Evolutionary conservation across 2,113 vertebrate species (phyloP).

Genomic region (Hystrix cristata): DNA sequence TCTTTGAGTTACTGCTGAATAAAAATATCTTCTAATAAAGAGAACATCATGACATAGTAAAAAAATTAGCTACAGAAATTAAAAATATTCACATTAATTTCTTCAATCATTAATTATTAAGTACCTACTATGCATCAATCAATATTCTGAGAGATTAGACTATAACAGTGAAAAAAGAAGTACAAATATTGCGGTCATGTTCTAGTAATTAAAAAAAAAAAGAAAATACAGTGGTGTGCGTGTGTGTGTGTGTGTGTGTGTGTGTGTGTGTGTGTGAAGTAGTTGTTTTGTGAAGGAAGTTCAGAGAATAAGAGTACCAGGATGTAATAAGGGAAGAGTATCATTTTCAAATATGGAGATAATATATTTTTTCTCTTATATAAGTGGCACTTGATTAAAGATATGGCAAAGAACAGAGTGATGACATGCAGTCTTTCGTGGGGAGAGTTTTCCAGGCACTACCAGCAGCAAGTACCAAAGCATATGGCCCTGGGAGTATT

Average conservation of each 20-base stretch:
- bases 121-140: background rate
- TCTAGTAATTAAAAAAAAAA: background rate
- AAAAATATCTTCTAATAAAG: conserved; percentile 36
- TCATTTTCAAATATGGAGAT: background rate
- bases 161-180: background rate
- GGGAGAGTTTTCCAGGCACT: background rate
- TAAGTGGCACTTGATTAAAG: background rate
- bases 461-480: background rate
- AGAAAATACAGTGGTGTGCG: background rate
- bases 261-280: background rate
- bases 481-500: background rate
- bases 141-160: background rate
- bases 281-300: background rate
- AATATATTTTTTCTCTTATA: background rate
- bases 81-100: background rate
- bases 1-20: background rate
- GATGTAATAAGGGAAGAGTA: background rate
- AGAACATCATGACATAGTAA: background rate
- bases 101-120: background rate
- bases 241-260: background rate
- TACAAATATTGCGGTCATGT: background rate
- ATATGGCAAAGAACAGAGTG: background rate
- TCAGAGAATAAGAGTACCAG: background rate
- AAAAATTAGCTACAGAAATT: background rate
- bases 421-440: rapidly evolving